Percentiles rank a stretch among this genome's conserved stretches.
Evolutionary conservation across 2,113 vertebrate species (phyloP).

Genomic region (Corvus cornix): DNA sequence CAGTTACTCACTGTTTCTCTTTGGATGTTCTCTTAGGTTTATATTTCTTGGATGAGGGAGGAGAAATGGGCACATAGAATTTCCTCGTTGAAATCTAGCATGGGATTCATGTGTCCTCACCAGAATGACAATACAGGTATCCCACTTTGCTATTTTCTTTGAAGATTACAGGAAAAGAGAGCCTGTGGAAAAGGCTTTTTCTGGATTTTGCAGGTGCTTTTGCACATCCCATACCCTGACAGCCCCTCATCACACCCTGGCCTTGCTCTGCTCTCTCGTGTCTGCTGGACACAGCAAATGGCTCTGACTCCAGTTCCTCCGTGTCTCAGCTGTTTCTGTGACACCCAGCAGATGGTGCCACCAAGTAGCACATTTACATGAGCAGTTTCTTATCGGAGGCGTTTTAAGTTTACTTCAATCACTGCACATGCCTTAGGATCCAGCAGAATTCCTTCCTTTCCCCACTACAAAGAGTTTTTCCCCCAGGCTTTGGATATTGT

Average conservation of each 20-base stretch:
- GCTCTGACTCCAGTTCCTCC: rapidly evolving
- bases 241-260: rapidly evolving
- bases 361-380: not conserved
- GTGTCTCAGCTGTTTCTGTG: not conserved
- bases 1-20: not conserved
- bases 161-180: not conserved
- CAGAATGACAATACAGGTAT: not conserved
- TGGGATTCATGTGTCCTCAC: not conserved
- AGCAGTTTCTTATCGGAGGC: not conserved
- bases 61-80: not conserved
- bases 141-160: not conserved
- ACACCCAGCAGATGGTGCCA: slow-evolving; percentile 31
- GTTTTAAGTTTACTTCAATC: not conserved
- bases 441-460: not conserved
- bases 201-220: not conserved
- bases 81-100: not conserved
- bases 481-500: not conserved
- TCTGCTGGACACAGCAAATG: not conserved
- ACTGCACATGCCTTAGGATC: not conserved
- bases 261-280: not conserved
- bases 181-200: not conserved
- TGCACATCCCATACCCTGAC: rapidly evolving
- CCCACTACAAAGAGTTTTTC: rapidly evolving
- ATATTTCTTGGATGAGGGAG: not conserved
- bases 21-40: not conserved